Percentiles rank a stretch among this genome's conserved stretches.
phyloP scores from a whole-genome alignment of 2,888 invertebrate species.

The Parnassius smintheus region DNA sequence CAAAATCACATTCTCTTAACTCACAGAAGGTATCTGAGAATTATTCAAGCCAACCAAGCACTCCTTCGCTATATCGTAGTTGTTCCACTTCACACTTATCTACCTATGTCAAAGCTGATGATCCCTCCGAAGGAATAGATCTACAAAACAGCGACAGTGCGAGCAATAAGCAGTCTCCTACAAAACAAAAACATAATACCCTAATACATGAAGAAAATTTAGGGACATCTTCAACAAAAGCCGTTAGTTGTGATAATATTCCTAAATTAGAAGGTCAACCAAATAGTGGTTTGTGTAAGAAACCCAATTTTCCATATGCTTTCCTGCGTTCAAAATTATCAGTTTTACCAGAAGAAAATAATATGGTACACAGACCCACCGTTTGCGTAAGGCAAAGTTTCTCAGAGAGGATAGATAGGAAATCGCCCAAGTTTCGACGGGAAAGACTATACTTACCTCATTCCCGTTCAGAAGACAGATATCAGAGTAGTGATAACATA shows the following conservation, averaged over 20 bases:
- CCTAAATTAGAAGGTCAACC: constrained; percentile 79
- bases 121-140: constrained; percentile 89
- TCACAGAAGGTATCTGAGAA: constrained; percentile 59
- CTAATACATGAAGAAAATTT: constrained; percentile 61
- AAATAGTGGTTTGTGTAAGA: constrained; percentile 73
- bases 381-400: constrained; percentile 77
- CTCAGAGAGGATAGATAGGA: constrained; percentile 72
- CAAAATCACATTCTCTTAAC: constrained; percentile 72
- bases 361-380: constrained; percentile 70
- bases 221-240: constrained; percentile 78
- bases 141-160: constrained; percentile 74
- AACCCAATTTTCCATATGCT: constrained; percentile 88
- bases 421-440: constrained; percentile 68
- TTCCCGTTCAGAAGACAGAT: constrained; percentile 83
- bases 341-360: constrained; percentile 88
- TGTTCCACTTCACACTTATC: constrained; percentile 89
- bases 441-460: constrained; percentile 69
- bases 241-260: constrained; percentile 87
- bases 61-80: constrained; percentile 84
- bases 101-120: constrained; percentile 88
- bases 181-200: constrained; percentile 55
- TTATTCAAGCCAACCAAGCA: constrained; percentile 65
- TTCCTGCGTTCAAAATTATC: constrained; percentile 88
- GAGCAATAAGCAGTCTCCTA: constrained; percentile 54
- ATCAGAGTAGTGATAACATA: constrained; percentile 77